Evolutionary conservation across 2,113 vertebrate genomes (phyloP).

Genomic region (Elgaria multicarinata): DNA sequence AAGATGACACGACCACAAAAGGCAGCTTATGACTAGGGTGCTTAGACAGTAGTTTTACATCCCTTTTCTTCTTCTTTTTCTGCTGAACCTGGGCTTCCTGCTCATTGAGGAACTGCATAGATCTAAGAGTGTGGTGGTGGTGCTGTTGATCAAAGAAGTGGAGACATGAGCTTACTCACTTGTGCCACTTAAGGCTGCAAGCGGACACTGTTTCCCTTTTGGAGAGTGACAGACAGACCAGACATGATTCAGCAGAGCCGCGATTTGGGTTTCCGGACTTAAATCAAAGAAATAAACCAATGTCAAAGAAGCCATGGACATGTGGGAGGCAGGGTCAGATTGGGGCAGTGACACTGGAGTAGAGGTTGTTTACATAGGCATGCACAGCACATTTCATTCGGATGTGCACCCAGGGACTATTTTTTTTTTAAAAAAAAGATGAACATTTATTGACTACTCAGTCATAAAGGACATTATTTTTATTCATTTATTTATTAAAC

Average conservation of each 20-base stretch:
- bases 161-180: background rate
- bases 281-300: too few relatives aligned
- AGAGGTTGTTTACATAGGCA: too few relatives aligned
- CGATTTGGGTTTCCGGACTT: background rate
- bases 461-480: too few relatives aligned
- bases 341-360: too few relatives aligned
- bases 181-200: background rate
- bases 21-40: background rate
- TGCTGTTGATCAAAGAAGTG: background rate
- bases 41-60: conserved; percentile 20
- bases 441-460: too few relatives aligned
- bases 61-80: conserved; percentile 30
- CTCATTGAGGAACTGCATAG: background rate
- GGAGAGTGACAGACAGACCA: background rate
- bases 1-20: background rate
- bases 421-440: too few relatives aligned
- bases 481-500: too few relatives aligned
- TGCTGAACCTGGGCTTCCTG: conserved; percentile 47
- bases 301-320: too few relatives aligned
- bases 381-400: too few relatives aligned
- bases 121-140: too few relatives aligned
- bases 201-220: background rate
- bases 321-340: too few relatives aligned
- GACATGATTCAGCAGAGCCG: background rate
- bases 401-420: too few relatives aligned